Conservation (phyloP, 1,140 invertebrate genomes). For the Drosophila melanogaster region Release_6_plus_ISO1_MT NT_033777.3:31865001-31865500, state of each 20-base stretch:
- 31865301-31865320: constrained; percentile 90
- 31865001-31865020: too few species aligned
- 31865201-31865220: constrained; percentile 87
- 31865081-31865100: not conserved
- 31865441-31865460: not conserved
- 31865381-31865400: constrained; percentile 67
- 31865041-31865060: not conserved
- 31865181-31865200: constrained; percentile 88
- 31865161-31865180: constrained; percentile 90
- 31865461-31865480: not conserved
- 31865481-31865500: not conserved
- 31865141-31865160: constrained; percentile 94
- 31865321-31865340: constrained; percentile 67
- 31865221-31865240: constrained; percentile 90
- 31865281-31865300: constrained; percentile 91
- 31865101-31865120: not conserved
- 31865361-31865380: constrained; percentile 3
- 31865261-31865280: constrained; percentile 88
- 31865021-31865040: not conserved
- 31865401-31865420: constrained; percentile 73
- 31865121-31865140: constrained; percentile 92
- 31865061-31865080: not conserved
- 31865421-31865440: constrained; percentile 59
- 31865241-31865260: constrained; percentile 89
- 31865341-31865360: constrained; percentile 16